phyloP scores from a whole-genome alignment of 2,888 invertebrate species.

The Sialis lutaria region DNA sequence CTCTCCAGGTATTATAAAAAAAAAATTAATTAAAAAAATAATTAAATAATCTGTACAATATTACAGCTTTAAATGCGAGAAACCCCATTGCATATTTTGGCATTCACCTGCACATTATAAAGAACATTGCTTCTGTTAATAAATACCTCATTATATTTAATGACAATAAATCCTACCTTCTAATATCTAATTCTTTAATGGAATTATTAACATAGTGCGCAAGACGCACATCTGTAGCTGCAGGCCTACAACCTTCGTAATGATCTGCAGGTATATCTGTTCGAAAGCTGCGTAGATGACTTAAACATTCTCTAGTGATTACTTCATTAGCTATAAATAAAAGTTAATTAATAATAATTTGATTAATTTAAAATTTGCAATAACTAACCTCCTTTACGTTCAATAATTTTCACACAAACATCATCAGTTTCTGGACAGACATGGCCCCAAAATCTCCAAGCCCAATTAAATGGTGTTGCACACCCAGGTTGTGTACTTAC shows the following conservation, averaged over 20 bases:
- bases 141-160: too few species aligned
- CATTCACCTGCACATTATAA: too few species aligned
- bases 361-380: not conserved
- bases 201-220: conserved; percentile 79
- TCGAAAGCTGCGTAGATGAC: conserved; percentile 55
- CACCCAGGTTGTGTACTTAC: conserved; percentile 82
- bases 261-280: conserved; percentile 82
- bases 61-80: too few species aligned
- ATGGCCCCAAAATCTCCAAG: conserved; percentile 54
- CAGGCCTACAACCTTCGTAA: conserved; percentile 76
- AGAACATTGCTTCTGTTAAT: too few species aligned
- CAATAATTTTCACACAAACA: conserved; percentile 77
- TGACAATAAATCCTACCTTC: conserved; percentile 31
- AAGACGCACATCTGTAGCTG: conserved; percentile 59
- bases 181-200: conserved; percentile 69
- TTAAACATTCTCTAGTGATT: conserved; percentile 73
- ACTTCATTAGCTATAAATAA: conserved; percentile 47
- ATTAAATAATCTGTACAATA: too few species aligned
- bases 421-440: conserved; percentile 71
- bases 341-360: not conserved
- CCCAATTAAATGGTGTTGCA: conserved; percentile 68
- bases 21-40: too few species aligned
- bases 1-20: too few species aligned
- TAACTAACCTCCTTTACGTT: conserved; percentile 60
- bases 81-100: too few species aligned